Evolutionary conservation across 92 coral and sea anemone genomes (phyloP).

Genomic region (Actinernus sp.): DNA sequence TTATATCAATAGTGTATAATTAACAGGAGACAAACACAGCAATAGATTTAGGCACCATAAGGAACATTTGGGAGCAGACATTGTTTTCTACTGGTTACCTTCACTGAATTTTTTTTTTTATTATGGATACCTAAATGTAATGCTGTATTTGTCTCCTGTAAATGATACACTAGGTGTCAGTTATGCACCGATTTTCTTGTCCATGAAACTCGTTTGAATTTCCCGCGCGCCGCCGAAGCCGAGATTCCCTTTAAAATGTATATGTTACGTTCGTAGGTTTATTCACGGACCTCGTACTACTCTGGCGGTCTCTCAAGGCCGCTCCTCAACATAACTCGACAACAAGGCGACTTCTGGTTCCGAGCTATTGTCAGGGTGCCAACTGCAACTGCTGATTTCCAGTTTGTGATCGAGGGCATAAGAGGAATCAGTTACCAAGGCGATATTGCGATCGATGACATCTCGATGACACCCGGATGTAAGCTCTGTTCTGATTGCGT

Average conservation of each 20-base stretch:
- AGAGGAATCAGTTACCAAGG: slow-evolving; percentile 93
- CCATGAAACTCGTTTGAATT: too few species aligned
- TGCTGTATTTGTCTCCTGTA: too few species aligned
- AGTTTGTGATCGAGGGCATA: slow-evolving; percentile 93
- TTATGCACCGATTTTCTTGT: too few species aligned
- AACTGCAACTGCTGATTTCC: slow-evolving; percentile 69
- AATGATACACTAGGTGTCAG: too few species aligned
- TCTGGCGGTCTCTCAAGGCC: slow-evolving; percentile 65
- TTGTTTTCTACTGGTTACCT: too few species aligned
- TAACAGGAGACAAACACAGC: too few species aligned
- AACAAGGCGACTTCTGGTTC: slow-evolving; percentile 96
- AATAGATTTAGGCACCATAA: too few species aligned
- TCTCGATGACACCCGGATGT: slow-evolving; percentile 90
- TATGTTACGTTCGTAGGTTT: slow-evolving; percentile 5
- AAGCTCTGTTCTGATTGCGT: slow-evolving; percentile 68
- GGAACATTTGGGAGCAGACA: too few species aligned
- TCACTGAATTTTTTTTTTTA: too few species aligned
- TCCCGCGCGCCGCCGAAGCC: too few species aligned
- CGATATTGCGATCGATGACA: slow-evolving; percentile 94
- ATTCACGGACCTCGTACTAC: slow-evolving; percentile 47
- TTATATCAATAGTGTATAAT: too few species aligned
- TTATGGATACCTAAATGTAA: too few species aligned
- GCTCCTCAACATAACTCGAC: slow-evolving; percentile 78
- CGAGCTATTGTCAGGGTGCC: slow-evolving; percentile 71
- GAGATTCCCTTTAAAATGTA: not conserved